Evolutionary conservation across 2,888 invertebrate species (phyloP).

Genomic region (Uloborus plumipes): DNA sequence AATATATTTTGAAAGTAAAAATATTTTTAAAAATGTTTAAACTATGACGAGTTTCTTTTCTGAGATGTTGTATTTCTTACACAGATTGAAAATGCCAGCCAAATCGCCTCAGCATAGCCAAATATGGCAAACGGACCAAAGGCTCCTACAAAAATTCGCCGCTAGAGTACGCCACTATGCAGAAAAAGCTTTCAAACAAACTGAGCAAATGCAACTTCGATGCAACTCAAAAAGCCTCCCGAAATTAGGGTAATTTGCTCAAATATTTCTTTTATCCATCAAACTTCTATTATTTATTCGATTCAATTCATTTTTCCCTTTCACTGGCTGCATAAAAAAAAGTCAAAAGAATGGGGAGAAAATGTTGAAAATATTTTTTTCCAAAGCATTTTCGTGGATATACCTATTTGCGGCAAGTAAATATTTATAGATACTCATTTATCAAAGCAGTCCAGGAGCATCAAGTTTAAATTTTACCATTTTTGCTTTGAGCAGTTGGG

Average conservation of each 20-base stretch:
- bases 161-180: conserved; percentile 30
- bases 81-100: too few species aligned
- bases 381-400: background rate
- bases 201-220: conserved; percentile 13
- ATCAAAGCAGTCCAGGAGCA: conserved; percentile 19
- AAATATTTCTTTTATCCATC: conserved; percentile 27
- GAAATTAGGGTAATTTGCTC: conserved; percentile 35
- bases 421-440: conserved; percentile 48
- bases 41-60: too few species aligned
- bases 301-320: conserved; percentile 15
- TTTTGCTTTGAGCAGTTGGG: too few species aligned
- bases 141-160: background rate
- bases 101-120: too few species aligned
- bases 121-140: too few species aligned
- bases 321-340: background rate
- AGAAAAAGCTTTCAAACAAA: conserved; percentile 6
- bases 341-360: conserved; percentile 1
- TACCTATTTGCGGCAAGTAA: conserved; percentile 24
- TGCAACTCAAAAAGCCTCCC: conserved; percentile 16
- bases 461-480: background rate
- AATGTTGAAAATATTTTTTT: conserved; percentile 7
- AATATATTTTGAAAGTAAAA: too few species aligned
- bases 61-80: too few species aligned
- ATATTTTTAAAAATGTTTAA: too few species aligned
- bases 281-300: conserved; percentile 23